Percentiles rank a stretch among this genome's conserved stretches.
Evolutionary conservation across 2,888 invertebrate species (phyloP).

Genomic region (Acholoe squamosa): DNA sequence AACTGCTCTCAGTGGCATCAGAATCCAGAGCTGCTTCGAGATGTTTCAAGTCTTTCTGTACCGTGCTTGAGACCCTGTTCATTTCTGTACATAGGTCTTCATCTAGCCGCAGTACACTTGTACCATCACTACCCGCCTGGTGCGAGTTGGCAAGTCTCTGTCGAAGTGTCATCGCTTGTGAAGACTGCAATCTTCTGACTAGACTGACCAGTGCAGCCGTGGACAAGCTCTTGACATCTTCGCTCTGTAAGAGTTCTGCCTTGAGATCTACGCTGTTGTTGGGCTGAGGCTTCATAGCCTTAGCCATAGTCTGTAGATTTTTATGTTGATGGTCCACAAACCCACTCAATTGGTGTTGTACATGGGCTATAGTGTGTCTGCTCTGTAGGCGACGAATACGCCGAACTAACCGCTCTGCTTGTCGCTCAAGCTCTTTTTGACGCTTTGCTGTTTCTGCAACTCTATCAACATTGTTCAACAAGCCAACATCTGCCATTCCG

Average conservation of each 20-base stretch:
- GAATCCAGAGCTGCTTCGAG: slow-evolving; percentile 92
- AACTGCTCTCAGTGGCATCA: slow-evolving; percentile 96
- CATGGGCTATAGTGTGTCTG: slow-evolving; percentile 89
- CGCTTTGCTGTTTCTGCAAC: slow-evolving; percentile 84
- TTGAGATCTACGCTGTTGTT: slow-evolving; percentile 72
- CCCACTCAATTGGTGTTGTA: slow-evolving; percentile 90
- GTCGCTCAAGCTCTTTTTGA: slow-evolving; percentile 88
- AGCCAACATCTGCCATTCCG: slow-evolving; percentile 59
- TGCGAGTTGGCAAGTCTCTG: slow-evolving; percentile 61
- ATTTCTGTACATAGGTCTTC: slow-evolving; percentile 85
- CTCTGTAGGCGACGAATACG: slow-evolving; percentile 91
- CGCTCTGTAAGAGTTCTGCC: slow-evolving; percentile 79
- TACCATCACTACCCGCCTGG: slow-evolving; percentile 51
- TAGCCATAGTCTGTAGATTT: slow-evolving; percentile 78
- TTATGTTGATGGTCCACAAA: slow-evolving; percentile 89
- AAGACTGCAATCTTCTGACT: slow-evolving; percentile 85
- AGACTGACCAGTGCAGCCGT: slow-evolving; percentile 86
- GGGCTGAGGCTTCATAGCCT: slow-evolving; percentile 65
- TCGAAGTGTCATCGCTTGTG: slow-evolving; percentile 73
- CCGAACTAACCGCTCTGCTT: slow-evolving; percentile 89
- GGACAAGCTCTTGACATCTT: slow-evolving; percentile 83
- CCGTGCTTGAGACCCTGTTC: slow-evolving; percentile 87
- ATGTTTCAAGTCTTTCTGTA: slow-evolving; percentile 89
- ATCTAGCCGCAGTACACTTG: slow-evolving; percentile 75
- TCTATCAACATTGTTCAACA: slow-evolving; percentile 56